Conservation (phyloP, 2,797 vertebrate species). For the Sebastes vulpes region DNA sequence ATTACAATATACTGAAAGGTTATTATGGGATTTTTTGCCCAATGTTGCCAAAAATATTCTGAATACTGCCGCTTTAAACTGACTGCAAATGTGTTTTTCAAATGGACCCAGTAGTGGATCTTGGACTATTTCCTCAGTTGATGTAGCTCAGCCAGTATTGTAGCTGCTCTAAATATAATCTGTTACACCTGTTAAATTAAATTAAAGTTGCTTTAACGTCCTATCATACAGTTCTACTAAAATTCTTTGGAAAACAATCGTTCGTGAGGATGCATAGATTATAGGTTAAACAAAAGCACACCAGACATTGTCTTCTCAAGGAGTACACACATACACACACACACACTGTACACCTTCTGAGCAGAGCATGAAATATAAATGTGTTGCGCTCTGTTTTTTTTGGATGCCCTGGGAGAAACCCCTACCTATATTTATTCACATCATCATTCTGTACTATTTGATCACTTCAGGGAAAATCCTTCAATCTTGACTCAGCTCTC, state of each 20-base stretch:
- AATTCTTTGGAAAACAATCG: background rate
- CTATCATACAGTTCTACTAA: background rate
- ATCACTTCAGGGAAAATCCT: constrained; percentile 52
- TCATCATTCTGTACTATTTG: constrained; percentile 47
- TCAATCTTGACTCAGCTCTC: constrained; percentile 38
- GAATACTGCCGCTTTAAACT: background rate
- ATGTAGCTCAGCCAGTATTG: background rate
- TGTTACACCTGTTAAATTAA: background rate
- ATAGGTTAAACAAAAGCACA: background rate
- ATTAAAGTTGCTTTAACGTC: background rate
- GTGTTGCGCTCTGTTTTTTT: constrained; percentile 9
- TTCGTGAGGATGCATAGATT: background rate
- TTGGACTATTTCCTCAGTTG: background rate
- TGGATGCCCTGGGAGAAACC: constrained; percentile 13
- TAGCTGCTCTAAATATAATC: background rate
- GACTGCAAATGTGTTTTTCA: background rate
- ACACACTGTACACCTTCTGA: background rate
- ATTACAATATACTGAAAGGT: too few species aligned
- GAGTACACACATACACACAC: background rate
- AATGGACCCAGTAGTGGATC: background rate
- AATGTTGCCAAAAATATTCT: too few species aligned
- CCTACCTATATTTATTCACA: constrained; percentile 55
- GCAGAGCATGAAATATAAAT: constrained; percentile 59
- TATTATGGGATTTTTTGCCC: too few species aligned
- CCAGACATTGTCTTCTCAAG: background rate